Conservation (phyloP, 2,113 vertebrate species). For the Lonchura striata region DNA sequence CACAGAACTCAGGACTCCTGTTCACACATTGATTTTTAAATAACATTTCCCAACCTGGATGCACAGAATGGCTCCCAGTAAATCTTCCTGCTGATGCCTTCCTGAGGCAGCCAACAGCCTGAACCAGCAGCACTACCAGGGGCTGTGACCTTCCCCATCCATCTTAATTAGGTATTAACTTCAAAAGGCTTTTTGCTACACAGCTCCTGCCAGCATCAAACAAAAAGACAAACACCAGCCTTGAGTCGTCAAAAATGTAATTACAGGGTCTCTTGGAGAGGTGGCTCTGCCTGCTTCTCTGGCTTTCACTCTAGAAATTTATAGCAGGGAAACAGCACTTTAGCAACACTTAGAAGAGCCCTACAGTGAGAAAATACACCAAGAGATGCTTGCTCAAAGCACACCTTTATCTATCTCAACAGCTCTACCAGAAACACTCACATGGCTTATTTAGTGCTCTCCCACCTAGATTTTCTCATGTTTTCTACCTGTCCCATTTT, state of each 20-base stretch:
- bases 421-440: background rate
- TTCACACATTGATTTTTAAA: constrained; percentile 53
- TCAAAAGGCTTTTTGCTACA: constrained; percentile 35
- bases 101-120: background rate
- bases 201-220: constrained; percentile 43
- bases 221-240: constrained; percentile 67
- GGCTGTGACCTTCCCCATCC: constrained; percentile 37
- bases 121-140: background rate
- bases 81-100: constrained; percentile 27
- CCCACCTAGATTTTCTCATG: background rate
- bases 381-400: background rate
- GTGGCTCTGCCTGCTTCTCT: constrained; percentile 1
- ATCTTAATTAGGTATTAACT: constrained; percentile 63
- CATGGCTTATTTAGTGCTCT: background rate
- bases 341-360: background rate
- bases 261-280: constrained; percentile 61
- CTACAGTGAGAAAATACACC: background rate
- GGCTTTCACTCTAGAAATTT: constrained; percentile 34
- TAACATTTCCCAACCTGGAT: constrained; percentile 16
- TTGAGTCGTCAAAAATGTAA: constrained; percentile 59
- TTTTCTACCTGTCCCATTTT: accelerated
- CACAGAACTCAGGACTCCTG: background rate
- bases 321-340: constrained; percentile 24
- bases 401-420: background rate
- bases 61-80: background rate